Evolutionary conservation across 2,797 vertebrate genomes (phyloP), one percentile per base, ranked within the genome.

Genomic region (Phrynocephalus guinanensis): DNA sequence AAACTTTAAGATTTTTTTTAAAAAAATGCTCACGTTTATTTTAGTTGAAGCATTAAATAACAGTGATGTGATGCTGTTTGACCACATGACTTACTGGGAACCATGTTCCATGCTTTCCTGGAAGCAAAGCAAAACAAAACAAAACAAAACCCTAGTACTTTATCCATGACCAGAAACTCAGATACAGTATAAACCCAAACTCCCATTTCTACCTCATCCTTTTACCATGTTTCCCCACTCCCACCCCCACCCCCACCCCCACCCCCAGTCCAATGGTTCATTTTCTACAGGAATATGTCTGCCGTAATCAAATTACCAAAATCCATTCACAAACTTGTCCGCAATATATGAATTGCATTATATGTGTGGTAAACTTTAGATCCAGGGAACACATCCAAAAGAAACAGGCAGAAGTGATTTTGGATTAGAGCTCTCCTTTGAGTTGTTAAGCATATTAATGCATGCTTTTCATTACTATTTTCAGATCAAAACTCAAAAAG

Each of bases 401-500:
- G 22, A 16, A 82, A 70, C 30, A 70, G n/a, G 6, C 67, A 38
- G 18, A 44, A 82, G 30, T 82, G 38, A 18, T 52, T 56, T 79
- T 52, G 50, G 24, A n/a, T 50, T 70, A 70, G 66, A 7, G 44
- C 15, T 50, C 44, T 50, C 44, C 66, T 70, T 3, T 20, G 44
- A 71, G 66, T 10, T 70, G 50, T 38, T 70, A 50, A 70, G 81
- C 67, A 82, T 52, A 67, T 82, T 71, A 70, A 70, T 52, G 16
- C 16, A n/a, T 28, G 6, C 67, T 20, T 82, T 71, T 20, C 81
- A n/a, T 52, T 50, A 26, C 81, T 82, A 71, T 71, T 71, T 82
- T 82, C 81, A 82, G 67, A 82, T 50, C 44, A 50, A 68, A 18
- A 50, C 79, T 82, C 67, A n/a, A 70, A 70, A 50, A n/a, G 38